Evolutionary conservation across 1,140 invertebrate genomes (phyloP), one percentile per base, ranked within the genome.

Genomic region (Drosophila repleta): DNA sequence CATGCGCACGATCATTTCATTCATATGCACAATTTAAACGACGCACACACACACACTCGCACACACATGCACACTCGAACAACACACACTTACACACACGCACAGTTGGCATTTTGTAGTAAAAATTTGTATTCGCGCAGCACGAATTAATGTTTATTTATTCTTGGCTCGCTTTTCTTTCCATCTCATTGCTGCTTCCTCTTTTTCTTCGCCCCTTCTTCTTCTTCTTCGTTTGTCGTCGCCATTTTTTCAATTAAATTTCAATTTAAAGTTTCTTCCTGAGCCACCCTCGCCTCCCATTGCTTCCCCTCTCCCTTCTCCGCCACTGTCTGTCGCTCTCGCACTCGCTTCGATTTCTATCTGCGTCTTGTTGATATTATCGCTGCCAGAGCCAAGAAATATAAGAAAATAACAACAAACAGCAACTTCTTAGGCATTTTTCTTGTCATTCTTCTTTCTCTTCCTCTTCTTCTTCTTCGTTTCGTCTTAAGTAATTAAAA

Each of bases 181-280:
- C 1, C 41, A 32, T 61, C 39, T 63, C 43, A 15, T 62, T 46
- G 32, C 20, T 10, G 3, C 17, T 49, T 3, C 43, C 10, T 29
- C 6, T n/a, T n/a, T 20, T 24, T 35, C n/a, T 53, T 10, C n/a
- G 21, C 20, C 48, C 41, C 43, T 15, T 48, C 13, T 10, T 20
- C 17, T 43, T 43, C 45, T 65, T 57, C 53, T 71, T 46, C 53
- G 52, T 57, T 56, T 51, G 68, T 57, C 58, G 71, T 76, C 65
- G 67, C 62, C 62, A 71, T 69, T 81, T 81, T 76, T 73, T 81
- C 78, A 81, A 81, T 81, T 81, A 64, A 81, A 81, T 76, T 81
- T 81, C 68, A 81, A 81, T 76, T 73, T 81, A 41, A 41, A 65
- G 53, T 79, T 70, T 75, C 35, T 71, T 71, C 62, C 61, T 65